Evolutionary conservation across 2,113 vertebrate species (phyloP), one percentile per base, ranked within the genome.

Genomic region (Rhegmatorhina hoffmannsi): DNA sequence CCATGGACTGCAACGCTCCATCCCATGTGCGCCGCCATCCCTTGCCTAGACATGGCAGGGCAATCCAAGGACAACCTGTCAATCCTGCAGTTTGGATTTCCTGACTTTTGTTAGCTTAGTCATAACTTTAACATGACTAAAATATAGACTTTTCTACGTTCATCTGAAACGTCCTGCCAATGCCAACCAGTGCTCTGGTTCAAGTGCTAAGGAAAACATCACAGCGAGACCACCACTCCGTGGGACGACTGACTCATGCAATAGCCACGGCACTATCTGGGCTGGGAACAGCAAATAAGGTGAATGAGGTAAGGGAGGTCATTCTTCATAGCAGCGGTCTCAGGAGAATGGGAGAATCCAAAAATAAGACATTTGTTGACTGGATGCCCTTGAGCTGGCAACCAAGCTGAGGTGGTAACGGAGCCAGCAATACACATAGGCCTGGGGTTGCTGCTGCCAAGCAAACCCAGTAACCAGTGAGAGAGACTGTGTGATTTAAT

Each of bases 291-390:
- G 92, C 94, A 97, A 96, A 96, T 95, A 97, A 96, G 97, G 97
- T 97, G 97, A 98, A 97, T 97, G 95, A 98, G 95, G 96, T 94
- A 97, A 94, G 92, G 47, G 85, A 89, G 68, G 34, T 92, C 96
- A 77, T 84, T 97, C 93, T 94, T 92, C 80, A 55, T 43, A 89
- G 85, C 88, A 91, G 7, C 33, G 58, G 92, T 72, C 96, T 92
- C 96, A 56, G 90, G 89, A 96, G 97, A 87, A 76, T 10, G 17
- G 79, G 64, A 83, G 87, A 95, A 96, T 98, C 97, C 97, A 98
- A 98, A 98, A 98, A 97, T 97, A 98, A 98, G 97, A 83, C 81
- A 67, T 43, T 94, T 94, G 87, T 97, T 96, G 97, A 97, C 95
- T 94, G 88, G 87, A 94, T 94, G 97, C 94, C 97, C 97, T 97